phyloP scores from a whole-genome alignment of 2,113 vertebrate species.

The Cettia cetti region DNA sequence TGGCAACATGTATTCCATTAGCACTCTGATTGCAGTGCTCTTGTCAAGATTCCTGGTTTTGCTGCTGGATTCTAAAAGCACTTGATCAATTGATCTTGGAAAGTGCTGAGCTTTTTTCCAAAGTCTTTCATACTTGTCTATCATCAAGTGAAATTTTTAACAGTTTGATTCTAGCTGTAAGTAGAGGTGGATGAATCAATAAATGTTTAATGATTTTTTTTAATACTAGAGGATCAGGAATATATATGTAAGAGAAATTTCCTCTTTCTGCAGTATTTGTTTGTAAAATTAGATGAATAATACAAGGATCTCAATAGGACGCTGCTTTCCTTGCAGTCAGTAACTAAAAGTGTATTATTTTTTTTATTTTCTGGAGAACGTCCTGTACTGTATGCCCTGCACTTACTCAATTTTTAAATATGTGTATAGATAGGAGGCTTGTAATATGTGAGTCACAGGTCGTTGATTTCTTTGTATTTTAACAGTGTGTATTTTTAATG shows the following conservation, averaged over 20 bases:
- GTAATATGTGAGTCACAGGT: neutral
- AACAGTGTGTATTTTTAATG: neutral
- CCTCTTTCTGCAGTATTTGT: neutral
- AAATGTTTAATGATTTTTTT: neutral
- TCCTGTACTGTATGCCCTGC: neutral
- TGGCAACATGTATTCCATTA: neutral
- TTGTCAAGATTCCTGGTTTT: neutral
- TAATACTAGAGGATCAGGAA: neutral
- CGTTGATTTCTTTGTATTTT: neutral
- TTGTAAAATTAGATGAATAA: neutral
- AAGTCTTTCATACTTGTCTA: neutral
- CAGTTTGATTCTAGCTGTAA: neutral
- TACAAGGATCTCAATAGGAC: neutral
- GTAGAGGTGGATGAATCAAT: neutral
- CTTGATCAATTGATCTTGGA: neutral
- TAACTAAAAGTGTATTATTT: neutral
- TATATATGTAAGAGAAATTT: neutral
- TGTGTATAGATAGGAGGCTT: neutral
- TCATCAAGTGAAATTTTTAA: slow-evolving; percentile 2
- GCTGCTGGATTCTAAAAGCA: neutral
- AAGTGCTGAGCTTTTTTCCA: neutral
- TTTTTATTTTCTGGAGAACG: neutral
- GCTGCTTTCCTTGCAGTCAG: neutral
- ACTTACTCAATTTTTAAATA: neutral
- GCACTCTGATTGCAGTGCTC: neutral